A percentile compares a stretch with the other conserved stretches of the same genome.
These are phyloP conservation scores for Accipiter virgatus DNA, from an alignment of 2,113 vertebrate species.

Conservation along the genomic window DNA sequence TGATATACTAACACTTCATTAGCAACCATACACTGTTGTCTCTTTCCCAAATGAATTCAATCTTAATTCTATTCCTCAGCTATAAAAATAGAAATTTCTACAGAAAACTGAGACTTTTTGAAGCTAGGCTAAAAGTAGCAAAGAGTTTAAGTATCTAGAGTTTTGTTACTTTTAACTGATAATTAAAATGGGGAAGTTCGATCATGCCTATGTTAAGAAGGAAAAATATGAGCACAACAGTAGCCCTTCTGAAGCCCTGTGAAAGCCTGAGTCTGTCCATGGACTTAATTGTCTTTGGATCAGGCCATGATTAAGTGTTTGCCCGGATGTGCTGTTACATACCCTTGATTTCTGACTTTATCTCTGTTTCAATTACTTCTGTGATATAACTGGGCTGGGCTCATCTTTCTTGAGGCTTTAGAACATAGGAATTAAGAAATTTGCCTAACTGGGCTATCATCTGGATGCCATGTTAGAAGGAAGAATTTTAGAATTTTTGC, in stretches of 20 bases:
- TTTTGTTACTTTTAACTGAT: not conserved
- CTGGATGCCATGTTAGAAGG: not conserved
- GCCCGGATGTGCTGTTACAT: not conserved
- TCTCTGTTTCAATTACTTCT: not conserved
- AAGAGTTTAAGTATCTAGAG: not conserved
- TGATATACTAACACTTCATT: not conserved
- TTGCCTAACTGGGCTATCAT: not conserved
- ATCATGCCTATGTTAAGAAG: not conserved
- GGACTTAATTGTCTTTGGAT: not conserved
- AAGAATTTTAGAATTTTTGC: not conserved
- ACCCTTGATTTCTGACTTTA: not conserved
- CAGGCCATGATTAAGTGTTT: not conserved
- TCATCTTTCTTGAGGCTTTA: not conserved
- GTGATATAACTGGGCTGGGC: not conserved
- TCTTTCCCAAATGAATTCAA: not conserved
- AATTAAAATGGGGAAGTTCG: not conserved
- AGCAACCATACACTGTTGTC: not conserved
- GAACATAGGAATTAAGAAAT: not conserved
- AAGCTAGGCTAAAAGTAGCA: not conserved
- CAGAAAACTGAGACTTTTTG: not conserved
- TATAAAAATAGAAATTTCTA: not conserved
- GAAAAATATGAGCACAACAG: not conserved
- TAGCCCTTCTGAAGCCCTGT: not conserved
- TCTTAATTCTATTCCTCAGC: not conserved
- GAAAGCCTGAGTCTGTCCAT: not conserved